phyloP scores from a whole-genome alignment of 2,113 vertebrate species.

The Embiotoca jacksoni region DNA sequence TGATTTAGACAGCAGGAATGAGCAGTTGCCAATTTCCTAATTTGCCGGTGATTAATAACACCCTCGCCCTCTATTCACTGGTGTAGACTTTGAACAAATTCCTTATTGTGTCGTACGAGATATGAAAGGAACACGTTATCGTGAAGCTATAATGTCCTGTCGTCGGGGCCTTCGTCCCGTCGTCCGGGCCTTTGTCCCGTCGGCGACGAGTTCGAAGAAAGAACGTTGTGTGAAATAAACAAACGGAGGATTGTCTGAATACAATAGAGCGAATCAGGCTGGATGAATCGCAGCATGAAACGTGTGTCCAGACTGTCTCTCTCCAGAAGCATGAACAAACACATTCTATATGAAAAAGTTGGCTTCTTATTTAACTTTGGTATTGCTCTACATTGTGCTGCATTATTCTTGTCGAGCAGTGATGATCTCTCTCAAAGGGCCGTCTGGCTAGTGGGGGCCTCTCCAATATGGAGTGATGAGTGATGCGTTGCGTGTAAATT shows the following conservation, averaged over 20 bases:
- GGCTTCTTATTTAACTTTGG: constrained; percentile 35
- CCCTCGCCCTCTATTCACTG: too few relatives aligned
- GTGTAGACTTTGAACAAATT: neutral
- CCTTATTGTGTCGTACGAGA: neutral
- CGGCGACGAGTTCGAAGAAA: too few relatives aligned
- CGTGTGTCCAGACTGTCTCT: neutral
- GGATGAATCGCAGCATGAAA: constrained; percentile 52
- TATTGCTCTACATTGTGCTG: constrained; percentile 25
- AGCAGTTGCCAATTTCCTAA: neutral
- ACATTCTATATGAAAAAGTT: constrained; percentile 48
- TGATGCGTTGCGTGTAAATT: constrained; percentile 80
- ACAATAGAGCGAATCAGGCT: constrained; percentile 25
- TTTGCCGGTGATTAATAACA: neutral
- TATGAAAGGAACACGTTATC: neutral
- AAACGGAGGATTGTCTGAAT: constrained; percentile 33
- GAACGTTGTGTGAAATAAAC: constrained; percentile 41
- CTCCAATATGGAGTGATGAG: constrained; percentile 77
- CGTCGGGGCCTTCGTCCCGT: neutral
- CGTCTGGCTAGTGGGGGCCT: constrained; percentile 53
- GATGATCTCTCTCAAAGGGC: constrained; percentile 52
- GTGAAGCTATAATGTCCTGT: too few relatives aligned
- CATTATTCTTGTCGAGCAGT: constrained; percentile 56
- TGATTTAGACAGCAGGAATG: neutral
- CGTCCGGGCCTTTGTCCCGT: too few relatives aligned
- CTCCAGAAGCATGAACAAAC: neutral